Percentiles rank a stretch among this genome's conserved stretches.
phyloP scores from a whole-genome alignment of 2,888 invertebrate species.

The Yponomeuta evonymella region DNA sequence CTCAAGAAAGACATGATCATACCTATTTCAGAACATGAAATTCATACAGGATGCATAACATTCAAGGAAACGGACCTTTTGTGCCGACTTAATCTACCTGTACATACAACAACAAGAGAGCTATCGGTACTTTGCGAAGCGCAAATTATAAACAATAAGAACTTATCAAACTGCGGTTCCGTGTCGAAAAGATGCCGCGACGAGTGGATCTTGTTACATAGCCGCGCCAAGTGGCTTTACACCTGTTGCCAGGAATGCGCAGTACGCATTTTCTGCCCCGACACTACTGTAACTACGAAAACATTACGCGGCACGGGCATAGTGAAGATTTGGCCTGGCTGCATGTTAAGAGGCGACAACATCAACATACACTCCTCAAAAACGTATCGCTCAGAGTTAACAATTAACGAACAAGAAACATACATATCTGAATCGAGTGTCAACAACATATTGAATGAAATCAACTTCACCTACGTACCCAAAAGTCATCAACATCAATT shows the following conservation, averaged over 20 bases:
- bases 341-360: not conserved
- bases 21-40: no score
- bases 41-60: no score
- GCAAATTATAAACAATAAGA: slow-evolving; percentile 3
- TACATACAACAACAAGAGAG: not conserved
- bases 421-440: no score
- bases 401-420: no score
- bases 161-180: not conserved
- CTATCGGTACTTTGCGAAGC: not conserved
- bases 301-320: not conserved
- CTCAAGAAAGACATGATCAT: no score
- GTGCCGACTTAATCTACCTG: no score
- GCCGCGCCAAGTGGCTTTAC: no score
- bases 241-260: not conserved
- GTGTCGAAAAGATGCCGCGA: not conserved
- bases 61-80: no score
- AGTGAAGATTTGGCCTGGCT: not conserved
- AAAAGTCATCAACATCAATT: no score
- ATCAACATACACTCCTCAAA: not conserved
- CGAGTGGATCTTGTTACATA: not conserved
- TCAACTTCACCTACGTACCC: no score
- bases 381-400: no score
- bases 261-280: slow-evolving; percentile 5
- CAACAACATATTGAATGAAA: no score
- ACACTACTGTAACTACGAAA: not conserved